Evolutionary conservation across 2,797 vertebrate genomes (phyloP).

Genomic region (Propithecus perrieri): DNA sequence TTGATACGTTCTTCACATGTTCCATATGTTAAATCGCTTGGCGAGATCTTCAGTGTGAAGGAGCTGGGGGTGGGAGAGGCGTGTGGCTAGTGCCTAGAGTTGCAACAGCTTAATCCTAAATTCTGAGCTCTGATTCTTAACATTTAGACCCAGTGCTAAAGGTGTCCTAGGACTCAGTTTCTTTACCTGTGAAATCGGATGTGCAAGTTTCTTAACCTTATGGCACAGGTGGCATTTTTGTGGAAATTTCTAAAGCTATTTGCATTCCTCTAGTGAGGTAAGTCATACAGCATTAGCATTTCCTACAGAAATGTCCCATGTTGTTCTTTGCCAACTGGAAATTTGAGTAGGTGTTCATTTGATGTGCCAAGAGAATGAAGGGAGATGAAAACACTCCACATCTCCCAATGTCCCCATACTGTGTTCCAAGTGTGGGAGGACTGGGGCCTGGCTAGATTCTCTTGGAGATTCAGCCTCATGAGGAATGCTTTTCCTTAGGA

Average conservation of each 20-base stretch:
- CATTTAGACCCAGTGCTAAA: background rate
- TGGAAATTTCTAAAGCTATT: conserved; percentile 59
- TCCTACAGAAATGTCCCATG: conserved; percentile 77
- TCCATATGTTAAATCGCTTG: conserved; percentile 73
- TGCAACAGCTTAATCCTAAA: conserved; percentile 46
- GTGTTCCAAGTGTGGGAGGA: conserved; percentile 77
- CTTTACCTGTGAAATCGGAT: background rate
- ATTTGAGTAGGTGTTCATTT: conserved; percentile 79
- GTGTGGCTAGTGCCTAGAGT: conserved; percentile 54
- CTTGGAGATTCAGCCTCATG: conserved; percentile 55
- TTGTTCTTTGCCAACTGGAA: conserved; percentile 78
- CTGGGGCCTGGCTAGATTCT: conserved; percentile 60
- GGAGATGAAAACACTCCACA: conserved; percentile 74
- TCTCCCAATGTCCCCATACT: conserved; percentile 77
- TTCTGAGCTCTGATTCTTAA: conserved; percentile 5
- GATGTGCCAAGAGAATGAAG: conserved; percentile 77
- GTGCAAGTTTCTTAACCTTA: background rate
- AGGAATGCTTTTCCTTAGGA: conserved; percentile 66
- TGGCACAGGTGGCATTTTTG: conserved; percentile 40
- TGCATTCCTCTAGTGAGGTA: conserved; percentile 71
- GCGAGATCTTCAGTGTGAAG: conserved; percentile 76
- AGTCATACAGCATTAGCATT: conserved; percentile 74
- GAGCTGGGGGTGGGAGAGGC: conserved; percentile 61
- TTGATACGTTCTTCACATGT: conserved; percentile 62
- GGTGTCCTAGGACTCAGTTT: background rate